phyloP scores from a whole-genome alignment of 2,113 vertebrate genomes.

The Centropristis striata region DNA sequence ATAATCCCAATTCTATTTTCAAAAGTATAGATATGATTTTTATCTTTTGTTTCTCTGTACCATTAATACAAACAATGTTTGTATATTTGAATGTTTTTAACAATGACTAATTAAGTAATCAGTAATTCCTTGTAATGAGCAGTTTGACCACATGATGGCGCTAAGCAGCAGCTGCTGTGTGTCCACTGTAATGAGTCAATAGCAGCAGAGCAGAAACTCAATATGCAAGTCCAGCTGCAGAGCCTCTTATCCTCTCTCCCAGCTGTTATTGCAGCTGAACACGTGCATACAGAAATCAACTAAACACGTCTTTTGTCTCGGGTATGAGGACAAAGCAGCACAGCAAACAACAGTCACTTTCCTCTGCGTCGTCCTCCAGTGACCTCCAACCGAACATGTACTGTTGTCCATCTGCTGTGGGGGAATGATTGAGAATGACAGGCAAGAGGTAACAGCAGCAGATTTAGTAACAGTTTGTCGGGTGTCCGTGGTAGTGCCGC shows the following conservation, averaged over 20 bases:
- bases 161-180: slow-evolving; percentile 23
- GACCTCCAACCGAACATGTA: slow-evolving; percentile 32
- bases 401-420: slow-evolving; percentile 23
- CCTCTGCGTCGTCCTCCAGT: not conserved
- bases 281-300: not conserved
- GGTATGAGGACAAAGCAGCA: not conserved
- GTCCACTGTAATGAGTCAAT: slow-evolving; percentile 6
- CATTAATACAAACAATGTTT: no score
- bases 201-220: slow-evolving; percentile 1
- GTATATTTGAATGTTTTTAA: no score
- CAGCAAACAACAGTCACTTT: not conserved
- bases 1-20: no score
- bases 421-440: slow-evolving; percentile 32
- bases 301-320: not conserved
- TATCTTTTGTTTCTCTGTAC: no score
- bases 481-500: slow-evolving; percentile 3
- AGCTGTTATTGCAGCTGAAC: not conserved
- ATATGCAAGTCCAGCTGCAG: slow-evolving; percentile 24
- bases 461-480: slow-evolving; percentile 38
- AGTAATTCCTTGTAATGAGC: not conserved
- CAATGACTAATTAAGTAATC: no score
- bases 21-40: no score
- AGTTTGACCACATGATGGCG: slow-evolving; percentile 57
- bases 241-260: slow-evolving; percentile 11
- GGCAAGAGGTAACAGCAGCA: slow-evolving; percentile 19